Evolutionary conservation across 2,113 vertebrate genomes (phyloP).

Genomic region (Barbus barbus): DNA sequence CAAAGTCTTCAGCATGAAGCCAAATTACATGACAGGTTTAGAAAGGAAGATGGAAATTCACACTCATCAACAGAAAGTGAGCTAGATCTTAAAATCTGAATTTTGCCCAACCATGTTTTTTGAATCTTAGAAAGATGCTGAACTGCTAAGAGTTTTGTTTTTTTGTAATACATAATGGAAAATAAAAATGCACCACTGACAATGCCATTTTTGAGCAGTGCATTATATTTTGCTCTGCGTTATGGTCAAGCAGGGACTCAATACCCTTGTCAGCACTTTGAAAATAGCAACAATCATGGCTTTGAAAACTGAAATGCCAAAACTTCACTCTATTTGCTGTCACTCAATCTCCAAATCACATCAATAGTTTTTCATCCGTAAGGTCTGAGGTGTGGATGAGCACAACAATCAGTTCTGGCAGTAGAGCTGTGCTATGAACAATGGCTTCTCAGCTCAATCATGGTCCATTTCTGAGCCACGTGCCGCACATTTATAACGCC

Average conservation of each 20-base stretch:
- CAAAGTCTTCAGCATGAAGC: neutral
- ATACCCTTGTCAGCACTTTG: neutral
- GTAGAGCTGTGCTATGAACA: neutral
- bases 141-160: neutral
- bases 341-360: constrained; percentile 5
- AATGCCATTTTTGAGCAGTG: neutral
- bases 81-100: neutral
- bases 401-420: neutral
- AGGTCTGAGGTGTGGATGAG: neutral
- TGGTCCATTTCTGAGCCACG: neutral
- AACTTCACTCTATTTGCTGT: neutral
- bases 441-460: neutral
- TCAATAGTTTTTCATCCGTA: neutral
- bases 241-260: constrained; percentile 9
- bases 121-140: neutral
- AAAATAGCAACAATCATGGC: constrained; percentile 6
- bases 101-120: neutral
- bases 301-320: constrained; percentile 10
- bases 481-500: neutral
- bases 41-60: neutral
- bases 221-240: neutral
- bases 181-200: neutral
- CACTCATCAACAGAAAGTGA: neutral
- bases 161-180: too few species aligned
- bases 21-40: neutral